Conservation (phyloP, 2,797 vertebrate genomes). For the Monodelphis domestica region DNA sequence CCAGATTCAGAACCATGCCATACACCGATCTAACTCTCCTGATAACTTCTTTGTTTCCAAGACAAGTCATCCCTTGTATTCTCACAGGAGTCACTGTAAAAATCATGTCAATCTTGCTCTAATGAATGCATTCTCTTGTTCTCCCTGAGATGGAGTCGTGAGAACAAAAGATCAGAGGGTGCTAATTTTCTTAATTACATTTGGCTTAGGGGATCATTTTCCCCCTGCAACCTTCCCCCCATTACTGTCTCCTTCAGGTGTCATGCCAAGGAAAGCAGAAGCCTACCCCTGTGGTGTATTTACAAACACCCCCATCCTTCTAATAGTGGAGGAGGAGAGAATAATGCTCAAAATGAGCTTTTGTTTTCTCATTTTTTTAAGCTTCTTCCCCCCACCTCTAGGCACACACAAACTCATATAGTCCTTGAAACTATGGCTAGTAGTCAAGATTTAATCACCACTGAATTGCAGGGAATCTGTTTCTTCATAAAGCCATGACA, state of each 20-base stretch:
- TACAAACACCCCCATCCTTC: constrained; percentile 19
- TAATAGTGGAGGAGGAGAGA: constrained; percentile 35
- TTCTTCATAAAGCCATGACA: not conserved
- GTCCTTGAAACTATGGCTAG: not conserved
- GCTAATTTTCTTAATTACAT: constrained; percentile 59
- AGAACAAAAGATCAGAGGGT: constrained; percentile 57
- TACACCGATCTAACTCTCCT: not conserved
- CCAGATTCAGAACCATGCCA: not conserved
- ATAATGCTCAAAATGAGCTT: constrained; percentile 30
- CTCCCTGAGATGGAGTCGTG: constrained; percentile 44
- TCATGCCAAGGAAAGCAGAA: constrained; percentile 60
- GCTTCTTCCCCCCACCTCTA: not conserved
- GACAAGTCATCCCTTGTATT: constrained; percentile 38
- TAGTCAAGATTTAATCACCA: not conserved
- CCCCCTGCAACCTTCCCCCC: constrained; percentile 18
- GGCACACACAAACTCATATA: constrained; percentile 18
- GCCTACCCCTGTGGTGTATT: constrained; percentile 6
- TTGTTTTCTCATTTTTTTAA: not conserved
- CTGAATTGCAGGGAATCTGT: not conserved
- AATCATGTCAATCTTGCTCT: constrained; percentile 17
- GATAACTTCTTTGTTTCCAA: not conserved
- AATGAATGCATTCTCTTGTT: constrained; percentile 69
- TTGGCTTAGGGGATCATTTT: constrained; percentile 54
- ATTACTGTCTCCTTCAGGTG: constrained; percentile 41
- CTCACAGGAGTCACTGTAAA: constrained; percentile 24